Percentiles rank a stretch among this genome's conserved stretches.
Conservation (phyloP, 2,888 invertebrate genomes). For the Actias luna region DNA sequence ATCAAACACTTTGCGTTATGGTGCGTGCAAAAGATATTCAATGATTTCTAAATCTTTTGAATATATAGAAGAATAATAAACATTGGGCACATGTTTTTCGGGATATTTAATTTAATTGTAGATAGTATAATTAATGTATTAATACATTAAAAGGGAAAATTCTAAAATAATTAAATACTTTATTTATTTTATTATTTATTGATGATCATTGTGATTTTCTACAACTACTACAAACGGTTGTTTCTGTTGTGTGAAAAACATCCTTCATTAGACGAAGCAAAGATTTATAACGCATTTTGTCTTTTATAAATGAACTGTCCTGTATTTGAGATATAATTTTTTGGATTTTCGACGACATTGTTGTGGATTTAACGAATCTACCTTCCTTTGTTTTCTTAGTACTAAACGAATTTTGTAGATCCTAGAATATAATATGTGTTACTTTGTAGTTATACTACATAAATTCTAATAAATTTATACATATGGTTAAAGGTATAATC, state of each 20-base stretch:
- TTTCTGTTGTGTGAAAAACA: constrained; percentile 40
- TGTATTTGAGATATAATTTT: constrained; percentile 45
- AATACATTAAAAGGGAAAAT: neutral
- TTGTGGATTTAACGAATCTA: constrained; percentile 29
- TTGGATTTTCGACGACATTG: constrained; percentile 46
- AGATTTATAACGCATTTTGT: constrained; percentile 37
- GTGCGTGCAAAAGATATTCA: no score
- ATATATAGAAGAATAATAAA: no score
- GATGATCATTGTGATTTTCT: constrained; percentile 20
- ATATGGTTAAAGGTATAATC: no score
- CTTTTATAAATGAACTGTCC: constrained; percentile 39
- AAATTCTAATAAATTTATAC: no score
- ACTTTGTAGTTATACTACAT: neutral
- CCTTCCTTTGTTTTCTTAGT: constrained; percentile 10
- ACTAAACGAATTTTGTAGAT: constrained; percentile 1
- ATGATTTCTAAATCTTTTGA: no score
- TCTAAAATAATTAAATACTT: neutral
- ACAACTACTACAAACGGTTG: constrained; percentile 40
- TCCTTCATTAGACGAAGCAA: constrained; percentile 46
- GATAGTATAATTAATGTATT: no score
- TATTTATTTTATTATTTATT: neutral
- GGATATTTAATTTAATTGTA: no score
- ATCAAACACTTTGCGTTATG: no score
- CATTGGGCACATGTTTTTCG: no score
- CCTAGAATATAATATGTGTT: constrained; percentile 6